Base-by-base conservation (phyloP, 2,113 vertebrate species). In the Cavia aperea region DNA sequence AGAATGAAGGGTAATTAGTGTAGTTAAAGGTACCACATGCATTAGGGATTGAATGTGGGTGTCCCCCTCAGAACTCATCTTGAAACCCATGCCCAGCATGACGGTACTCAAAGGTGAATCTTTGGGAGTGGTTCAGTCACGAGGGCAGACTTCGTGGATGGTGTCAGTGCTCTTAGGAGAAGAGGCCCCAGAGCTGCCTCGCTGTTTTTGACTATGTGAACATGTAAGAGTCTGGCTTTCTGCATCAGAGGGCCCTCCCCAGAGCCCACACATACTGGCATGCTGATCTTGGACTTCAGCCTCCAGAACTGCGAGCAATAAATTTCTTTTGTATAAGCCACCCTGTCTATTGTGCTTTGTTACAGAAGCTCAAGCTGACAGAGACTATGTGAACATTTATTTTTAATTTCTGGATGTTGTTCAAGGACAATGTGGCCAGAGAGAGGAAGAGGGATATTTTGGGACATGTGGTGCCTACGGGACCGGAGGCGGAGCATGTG, bases 321-420 rank as follows among this genome's bases (percentile, higher is more conserved):
- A 65, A 54, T 65, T 66, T 63, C 54, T 46, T 58, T 63, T 56
- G 33, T 46, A 68, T 54, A 51, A 83, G 68, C 56, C 43, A 63
- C 39, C 14, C 29, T 36, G 13, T 73, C 49, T 91, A 12, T 51
- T 21, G 19, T 81, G 49, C 33, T 94, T 82, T 79, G 60, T 94
- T 83, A 68, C 16, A 63, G 65, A 58, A 84, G 13, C 49, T 49
- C 70, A 60, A 62, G 70, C 43, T 43, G n/a, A 73, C 31, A 33
- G 39, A 85, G 49, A 85, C 31, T 23, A 54, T 29, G 46, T 63
- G 56, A 72, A 19, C 81, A 56, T 83, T 92, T 88, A 8, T 29
- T 88, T 68, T 92, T 24, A 86, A 91, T 93, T 93, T 93, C 81
- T 43, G 43, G 77, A n/a, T 68, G n/a, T 11, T 56, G 29, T 68